A percentile compares a stretch with the other conserved stretches of the same genome.
Conservation (phyloP, 1,140 invertebrate species). For the Drosophila rufa region DNA sequence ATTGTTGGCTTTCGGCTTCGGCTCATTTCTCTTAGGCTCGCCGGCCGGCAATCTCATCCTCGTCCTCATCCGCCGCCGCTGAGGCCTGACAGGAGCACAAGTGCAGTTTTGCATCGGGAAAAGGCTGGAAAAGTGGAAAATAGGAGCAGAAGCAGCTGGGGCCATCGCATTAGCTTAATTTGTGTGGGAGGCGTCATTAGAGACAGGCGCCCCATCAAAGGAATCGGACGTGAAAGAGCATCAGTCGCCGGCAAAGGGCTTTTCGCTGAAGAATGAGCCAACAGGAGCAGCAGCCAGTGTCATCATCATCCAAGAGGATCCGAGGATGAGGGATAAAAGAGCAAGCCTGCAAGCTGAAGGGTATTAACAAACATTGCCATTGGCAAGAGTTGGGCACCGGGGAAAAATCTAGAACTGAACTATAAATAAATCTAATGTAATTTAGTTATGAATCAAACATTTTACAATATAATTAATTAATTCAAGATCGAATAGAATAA, state of each 20-base stretch:
- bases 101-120: conserved; percentile 53
- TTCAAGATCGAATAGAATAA: too few species aligned
- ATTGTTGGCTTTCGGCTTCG: conserved; percentile 73
- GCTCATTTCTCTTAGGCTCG: conserved; percentile 72
- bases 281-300: background rate
- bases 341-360: background rate
- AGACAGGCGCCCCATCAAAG: conserved; percentile 58
- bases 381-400: background rate
- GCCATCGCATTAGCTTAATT: conserved; percentile 77
- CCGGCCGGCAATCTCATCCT: conserved; percentile 40
- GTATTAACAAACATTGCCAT: background rate
- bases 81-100: conserved; percentile 65
- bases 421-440: too few species aligned
- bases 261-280: conserved; percentile 57
- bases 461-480: too few species aligned
- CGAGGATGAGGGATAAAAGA: background rate
- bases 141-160: conserved; percentile 33
- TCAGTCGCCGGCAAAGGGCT: conserved; percentile 44
- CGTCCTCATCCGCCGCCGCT: conserved; percentile 40
- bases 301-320: conserved; percentile 9
- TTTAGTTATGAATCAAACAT: too few species aligned
- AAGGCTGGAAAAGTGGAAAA: conserved; percentile 16
- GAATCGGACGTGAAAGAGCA: conserved; percentile 59
- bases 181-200: conserved; percentile 75
- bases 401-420: too few species aligned